These are phyloP conservation scores for Anguilla anguilla DNA, from an alignment of 2,797 vertebrate genomes.

Conservation along the genomic window DNA sequence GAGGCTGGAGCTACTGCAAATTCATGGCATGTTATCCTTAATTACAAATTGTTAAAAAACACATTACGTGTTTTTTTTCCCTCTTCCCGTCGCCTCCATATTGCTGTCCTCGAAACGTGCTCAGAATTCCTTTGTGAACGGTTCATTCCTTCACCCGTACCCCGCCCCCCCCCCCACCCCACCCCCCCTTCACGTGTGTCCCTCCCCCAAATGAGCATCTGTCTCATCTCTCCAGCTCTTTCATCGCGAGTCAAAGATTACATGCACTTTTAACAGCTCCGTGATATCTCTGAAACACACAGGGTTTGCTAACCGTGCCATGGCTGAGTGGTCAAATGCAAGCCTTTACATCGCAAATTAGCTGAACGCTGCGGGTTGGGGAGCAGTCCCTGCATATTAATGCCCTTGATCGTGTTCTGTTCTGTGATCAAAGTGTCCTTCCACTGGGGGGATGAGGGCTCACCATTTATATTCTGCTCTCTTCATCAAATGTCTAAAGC, in stretches of 20 bases:
- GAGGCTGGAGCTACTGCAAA: conserved; percentile 27
- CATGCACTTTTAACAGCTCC: not conserved
- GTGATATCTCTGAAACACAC: not conserved
- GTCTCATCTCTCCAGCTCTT: not conserved
- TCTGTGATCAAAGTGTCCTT: conserved; percentile 13
- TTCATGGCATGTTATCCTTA: conserved; percentile 34
- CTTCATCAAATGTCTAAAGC: conserved; percentile 11
- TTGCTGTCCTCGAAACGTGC: conserved; percentile 20
- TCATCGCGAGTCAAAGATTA: conserved; percentile 3
- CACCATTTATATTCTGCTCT: conserved; percentile 4
- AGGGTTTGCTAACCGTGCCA: not conserved
- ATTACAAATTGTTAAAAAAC: conserved; percentile 39
- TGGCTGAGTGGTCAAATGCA: conserved; percentile 2
- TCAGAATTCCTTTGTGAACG: conserved; percentile 19
- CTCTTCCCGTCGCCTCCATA: not conserved
- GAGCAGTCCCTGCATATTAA: conserved; percentile 8
- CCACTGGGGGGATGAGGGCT: not conserved
- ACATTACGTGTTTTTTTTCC: conserved; percentile 33
- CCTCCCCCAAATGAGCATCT: not conserved
- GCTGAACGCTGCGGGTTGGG: not conserved
- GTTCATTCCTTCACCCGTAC: not conserved
- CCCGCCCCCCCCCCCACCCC: not conserved
- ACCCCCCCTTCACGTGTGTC: not conserved
- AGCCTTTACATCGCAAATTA: conserved; percentile 14
- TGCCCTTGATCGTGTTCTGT: not conserved